Evolutionary conservation across 2,888 invertebrate species (phyloP).

Genomic region (Sylvicola fuscatus): DNA sequence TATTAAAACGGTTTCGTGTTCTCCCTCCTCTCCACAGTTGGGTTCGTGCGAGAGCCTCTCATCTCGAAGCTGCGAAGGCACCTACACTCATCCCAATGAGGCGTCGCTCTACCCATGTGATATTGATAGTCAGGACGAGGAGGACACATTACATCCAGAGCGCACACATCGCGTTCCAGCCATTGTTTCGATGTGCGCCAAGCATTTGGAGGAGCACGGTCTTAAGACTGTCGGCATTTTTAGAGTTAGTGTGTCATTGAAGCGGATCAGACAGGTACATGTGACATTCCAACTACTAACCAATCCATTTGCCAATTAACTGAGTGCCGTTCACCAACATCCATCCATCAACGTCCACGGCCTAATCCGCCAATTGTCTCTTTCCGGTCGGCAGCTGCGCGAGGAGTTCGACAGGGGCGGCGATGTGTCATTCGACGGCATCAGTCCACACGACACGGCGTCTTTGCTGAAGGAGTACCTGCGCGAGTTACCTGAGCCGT

Average conservation of each 20-base stretch:
- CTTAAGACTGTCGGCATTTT: conserved; percentile 76
- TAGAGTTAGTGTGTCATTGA: conserved; percentile 49
- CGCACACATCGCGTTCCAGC: conserved; percentile 39
- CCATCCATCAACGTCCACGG: not conserved
- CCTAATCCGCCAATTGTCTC: not conserved
- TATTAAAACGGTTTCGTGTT: too few relatives aligned
- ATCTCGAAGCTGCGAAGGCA: conserved; percentile 11
- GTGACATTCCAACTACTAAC: not conserved
- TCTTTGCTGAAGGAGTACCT: conserved; percentile 85
- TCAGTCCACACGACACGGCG: conserved; percentile 85
- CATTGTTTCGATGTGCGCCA: conserved; percentile 58
- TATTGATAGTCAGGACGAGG: not conserved
- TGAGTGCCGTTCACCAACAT: not conserved
- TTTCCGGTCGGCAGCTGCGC: conserved; percentile 38
- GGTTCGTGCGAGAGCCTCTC: conserved; percentile 58
- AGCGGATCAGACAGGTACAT: conserved; percentile 2
- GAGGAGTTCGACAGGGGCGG: conserved; percentile 79
- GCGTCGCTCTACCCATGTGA: conserved; percentile 3
- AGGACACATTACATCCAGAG: too few relatives aligned
- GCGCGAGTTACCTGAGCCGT: conserved; percentile 77
- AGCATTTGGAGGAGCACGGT: conserved; percentile 61
- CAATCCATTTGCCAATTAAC: too few relatives aligned
- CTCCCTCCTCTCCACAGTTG: conserved; percentile 32
- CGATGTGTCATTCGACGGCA: conserved; percentile 47
- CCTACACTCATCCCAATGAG: too few relatives aligned